A percentile compares a stretch with the other conserved stretches of the same genome.
phyloP scores from a whole-genome alignment of 2,113 vertebrate genomes.

The Crotalus viridis region DNA sequence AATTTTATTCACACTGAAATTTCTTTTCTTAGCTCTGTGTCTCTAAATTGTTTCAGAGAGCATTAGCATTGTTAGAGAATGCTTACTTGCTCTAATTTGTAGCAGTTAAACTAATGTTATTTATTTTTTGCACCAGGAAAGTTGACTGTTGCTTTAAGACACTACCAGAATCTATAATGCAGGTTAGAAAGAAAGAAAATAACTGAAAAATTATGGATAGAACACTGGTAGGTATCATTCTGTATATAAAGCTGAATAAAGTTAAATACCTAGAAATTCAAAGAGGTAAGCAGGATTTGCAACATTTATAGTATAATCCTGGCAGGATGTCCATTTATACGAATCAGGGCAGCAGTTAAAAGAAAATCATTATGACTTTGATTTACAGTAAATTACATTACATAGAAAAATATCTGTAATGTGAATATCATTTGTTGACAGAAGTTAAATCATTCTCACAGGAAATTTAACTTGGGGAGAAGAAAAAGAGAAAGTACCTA shows the following conservation, averaged over 20 bases:
- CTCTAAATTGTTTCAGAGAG: neutral
- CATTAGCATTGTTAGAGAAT: neutral
- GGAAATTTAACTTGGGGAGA: neutral
- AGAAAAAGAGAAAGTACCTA: neutral
- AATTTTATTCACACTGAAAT: neutral
- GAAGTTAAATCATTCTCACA: neutral
- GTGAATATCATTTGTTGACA: neutral
- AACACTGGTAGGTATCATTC: neutral
- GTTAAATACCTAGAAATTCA: neutral
- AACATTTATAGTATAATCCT: neutral
- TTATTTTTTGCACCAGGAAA: neutral
- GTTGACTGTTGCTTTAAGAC: neutral
- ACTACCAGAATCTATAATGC: neutral
- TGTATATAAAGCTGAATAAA: neutral
- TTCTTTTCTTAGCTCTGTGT: neutral
- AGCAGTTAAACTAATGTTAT: neutral
- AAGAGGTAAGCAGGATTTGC: neutral
- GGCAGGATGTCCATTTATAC: neutral
- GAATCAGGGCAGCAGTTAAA: slow-evolving; percentile 1
- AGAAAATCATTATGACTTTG: slow-evolving; percentile 17
- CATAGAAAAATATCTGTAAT: neutral
- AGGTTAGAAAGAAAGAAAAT: neutral
- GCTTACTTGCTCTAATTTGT: neutral
- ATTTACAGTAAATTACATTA: slow-evolving; percentile 9
- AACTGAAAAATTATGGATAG: neutral